Base-by-base conservation (phyloP, 2,888 invertebrate genomes). In the Trimorus sp. region DNA sequence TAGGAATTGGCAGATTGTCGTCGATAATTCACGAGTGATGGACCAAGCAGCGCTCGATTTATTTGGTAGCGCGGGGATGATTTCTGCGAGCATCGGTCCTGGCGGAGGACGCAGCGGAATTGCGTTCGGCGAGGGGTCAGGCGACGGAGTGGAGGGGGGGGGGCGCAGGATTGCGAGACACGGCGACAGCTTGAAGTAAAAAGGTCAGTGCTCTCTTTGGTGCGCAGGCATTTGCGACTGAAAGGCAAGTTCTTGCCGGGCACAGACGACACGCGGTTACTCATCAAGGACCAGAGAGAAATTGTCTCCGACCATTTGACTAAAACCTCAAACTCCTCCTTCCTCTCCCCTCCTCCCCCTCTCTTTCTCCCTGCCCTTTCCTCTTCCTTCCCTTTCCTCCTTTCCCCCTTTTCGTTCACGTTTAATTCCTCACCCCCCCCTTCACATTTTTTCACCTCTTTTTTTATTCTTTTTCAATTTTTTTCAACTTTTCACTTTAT, bases 231-330 rank as follows among this genome's bases (percentile, higher is more conserved):
- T 88, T 88, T 86, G 86, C 87, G 87, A 86, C 85, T 85, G 86
- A 86, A 84, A 85, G 86, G 86, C 87, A 83, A 87, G 86, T 88
- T 88, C 87, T 88, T 88, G 87, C 85, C 85, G 81, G 79, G 84
- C 83, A 84, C 86, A 86, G 86, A 86, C 88, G 86, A 85, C 88
- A 86, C 88, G 87, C 87, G 88, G 88, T 88, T 87, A 88, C 88
- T 88, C 87, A 88, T 88, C 88, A 87, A 87, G 87, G 84, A 86
- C 86, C 87, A 79, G 84, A 87, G 87, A 86, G 86, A 82, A 75
- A 87, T 86, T 87, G 86, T 88, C 87, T 84, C 84, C 86, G 84
- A 87, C 87, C 87, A 86, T 86, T 88, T 87, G 86, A 88, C 87
- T 86, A 84, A 88, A 88, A 88, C 87, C 87, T 86, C 87, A 88